A percentile compares a stretch with the other conserved stretches of the same genome.
Evolutionary conservation across 2,888 invertebrate genomes (phyloP).

Genomic region (Hybos culiciformis): DNA sequence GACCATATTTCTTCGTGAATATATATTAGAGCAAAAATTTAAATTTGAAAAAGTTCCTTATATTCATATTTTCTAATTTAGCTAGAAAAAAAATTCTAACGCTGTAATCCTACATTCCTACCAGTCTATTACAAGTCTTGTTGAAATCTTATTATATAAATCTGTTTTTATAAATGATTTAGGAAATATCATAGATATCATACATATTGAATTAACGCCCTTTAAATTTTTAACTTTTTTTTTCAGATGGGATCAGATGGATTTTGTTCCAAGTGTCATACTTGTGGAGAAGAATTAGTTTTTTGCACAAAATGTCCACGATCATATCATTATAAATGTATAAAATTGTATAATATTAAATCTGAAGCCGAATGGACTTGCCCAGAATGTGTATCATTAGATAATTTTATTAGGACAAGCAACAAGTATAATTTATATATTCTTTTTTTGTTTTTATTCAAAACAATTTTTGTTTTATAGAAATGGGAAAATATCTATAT

Average conservation of each 20-base stretch:
- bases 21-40: too few species aligned
- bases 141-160: too few species aligned
- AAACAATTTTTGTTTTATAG: constrained; percentile 15
- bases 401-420: constrained; percentile 29
- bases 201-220: background rate
- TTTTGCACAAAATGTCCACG: constrained; percentile 74
- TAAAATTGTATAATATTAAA: constrained; percentile 38
- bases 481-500: constrained; percentile 24
- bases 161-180: too few species aligned
- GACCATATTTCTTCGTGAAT: too few species aligned
- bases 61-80: too few species aligned
- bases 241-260: constrained; percentile 46
- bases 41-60: too few species aligned
- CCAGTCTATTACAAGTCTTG: too few species aligned
- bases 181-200: too few species aligned
- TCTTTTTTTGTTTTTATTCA: background rate
- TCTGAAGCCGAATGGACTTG: constrained; percentile 60
- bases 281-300: constrained; percentile 43
- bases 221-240: constrained; percentile 4
- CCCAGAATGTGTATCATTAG: constrained; percentile 65
- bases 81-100: too few species aligned
- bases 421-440: constrained; percentile 26
- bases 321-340: constrained; percentile 70
- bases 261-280: constrained; percentile 88
- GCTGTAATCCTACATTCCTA: too few species aligned